Evolutionary conservation across 2,113 vertebrate species (phyloP).

Genomic region (Ariopsis seemanni): DNA sequence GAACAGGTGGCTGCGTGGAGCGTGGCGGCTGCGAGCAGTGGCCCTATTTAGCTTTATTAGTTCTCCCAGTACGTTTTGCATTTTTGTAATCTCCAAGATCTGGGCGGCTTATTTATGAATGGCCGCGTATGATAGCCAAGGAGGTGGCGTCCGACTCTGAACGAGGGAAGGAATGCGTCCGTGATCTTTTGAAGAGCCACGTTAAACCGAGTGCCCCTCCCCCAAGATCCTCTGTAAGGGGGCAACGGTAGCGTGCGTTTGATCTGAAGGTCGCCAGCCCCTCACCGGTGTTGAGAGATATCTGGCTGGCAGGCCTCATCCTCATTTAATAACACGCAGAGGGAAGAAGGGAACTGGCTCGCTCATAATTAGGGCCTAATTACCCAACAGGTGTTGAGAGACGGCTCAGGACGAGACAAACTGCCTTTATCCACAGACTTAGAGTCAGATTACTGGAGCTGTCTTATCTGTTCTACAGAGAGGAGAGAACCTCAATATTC

Average conservation of each 20-base stretch:
- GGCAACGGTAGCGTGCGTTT: slow-evolving; percentile 94
- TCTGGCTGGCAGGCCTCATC: slow-evolving; percentile 87
- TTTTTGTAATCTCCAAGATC: slow-evolving; percentile 59
- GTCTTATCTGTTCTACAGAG: slow-evolving; percentile 92
- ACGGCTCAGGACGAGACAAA: slow-evolving; percentile 97
- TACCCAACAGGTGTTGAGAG: slow-evolving; percentile 99
- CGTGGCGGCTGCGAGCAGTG: background rate
- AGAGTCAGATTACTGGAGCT: slow-evolving; percentile 98
- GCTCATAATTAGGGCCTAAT: slow-evolving; percentile 99
- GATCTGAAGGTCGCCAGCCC: slow-evolving; percentile 94
- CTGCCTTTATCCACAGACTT: slow-evolving; percentile 99
- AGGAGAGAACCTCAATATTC: slow-evolving; percentile 87
- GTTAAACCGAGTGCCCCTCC: slow-evolving; percentile 75
- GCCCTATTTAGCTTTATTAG: background rate
- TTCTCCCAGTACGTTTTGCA: background rate
- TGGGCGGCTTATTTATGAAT: slow-evolving; percentile 73
- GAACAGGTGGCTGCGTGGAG: background rate
- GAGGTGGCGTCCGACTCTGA: slow-evolving; percentile 52
- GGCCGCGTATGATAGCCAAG: slow-evolving; percentile 62
- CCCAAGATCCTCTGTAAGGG: slow-evolving; percentile 55
- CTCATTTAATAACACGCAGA: slow-evolving; percentile 99
- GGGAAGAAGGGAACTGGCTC: slow-evolving; percentile 88
- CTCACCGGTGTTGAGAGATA: slow-evolving; percentile 91
- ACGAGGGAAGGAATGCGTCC: slow-evolving; percentile 77
- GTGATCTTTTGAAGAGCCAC: slow-evolving; percentile 85